Base-by-base conservation (phyloP, 2,888 invertebrate species). In the Ectobius pallidus region DNA sequence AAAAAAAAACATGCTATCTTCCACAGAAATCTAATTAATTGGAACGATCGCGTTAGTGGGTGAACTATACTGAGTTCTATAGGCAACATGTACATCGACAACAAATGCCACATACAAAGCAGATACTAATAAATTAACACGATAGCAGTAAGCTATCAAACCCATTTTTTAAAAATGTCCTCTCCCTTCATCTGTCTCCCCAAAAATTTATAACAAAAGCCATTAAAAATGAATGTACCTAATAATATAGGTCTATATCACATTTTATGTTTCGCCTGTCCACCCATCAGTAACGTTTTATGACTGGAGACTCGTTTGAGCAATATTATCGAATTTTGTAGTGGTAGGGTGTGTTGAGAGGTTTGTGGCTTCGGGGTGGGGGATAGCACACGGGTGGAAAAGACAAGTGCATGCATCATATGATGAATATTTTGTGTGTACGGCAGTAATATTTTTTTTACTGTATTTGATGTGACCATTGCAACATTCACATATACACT, bases 301-400 rank as follows among this genome's bases (percentile, higher is more conserved):
- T 65, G 39, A 65, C 44, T 65, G 65, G 65, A 65, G 11, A 65
- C 65, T 65, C 46, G 65, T 65, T 65, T 65, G 69, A 55, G 69
- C 55, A 69, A 69, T 69, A 69, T 69, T 69, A 69, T 69, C 55
- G 69, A 69, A 69, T 69, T 69, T 69, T 69, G 34, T 69, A 69
- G 69, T 69, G 69, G 69, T 46, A 25, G 46, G 65, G 65, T 42
- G 46, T 22, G 44, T 65, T 14, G 32, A 27, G 27, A 30, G 65
- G 44, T 65, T 30, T 30, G 44, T 4, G 46, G 39, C 44, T 9
- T 44, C 16, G 65, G 39, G 65, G 25, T 6, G 22, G 46, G 22
- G 55, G 25, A 27, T 14, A 27, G 39, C n/a, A 46, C 7, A 27
- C 65, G 46, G 30, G 44, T 65, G 65, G 65, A 65, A 44, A 65